Percentiles rank a stretch among this genome's conserved stretches.
Conservation (phyloP, 1,140 invertebrate species). For the Drosophila ironensis region DNA sequence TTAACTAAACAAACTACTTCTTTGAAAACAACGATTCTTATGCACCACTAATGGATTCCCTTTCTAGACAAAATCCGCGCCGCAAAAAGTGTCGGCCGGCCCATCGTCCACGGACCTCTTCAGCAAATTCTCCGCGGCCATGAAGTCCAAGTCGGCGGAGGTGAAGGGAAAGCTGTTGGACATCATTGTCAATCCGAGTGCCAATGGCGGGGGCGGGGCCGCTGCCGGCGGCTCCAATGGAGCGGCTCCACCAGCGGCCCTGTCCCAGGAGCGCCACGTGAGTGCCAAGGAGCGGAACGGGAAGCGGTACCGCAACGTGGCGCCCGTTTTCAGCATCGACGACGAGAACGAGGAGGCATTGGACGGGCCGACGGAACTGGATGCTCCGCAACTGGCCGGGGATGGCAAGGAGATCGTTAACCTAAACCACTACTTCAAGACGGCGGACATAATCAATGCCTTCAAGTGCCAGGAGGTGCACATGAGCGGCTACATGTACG, state of each 20-base stretch:
- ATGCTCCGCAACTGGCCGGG: conserved; percentile 67
- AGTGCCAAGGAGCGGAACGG: conserved; percentile 89
- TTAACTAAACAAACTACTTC: no score
- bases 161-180: conserved; percentile 96
- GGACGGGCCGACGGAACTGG: conserved; percentile 27
- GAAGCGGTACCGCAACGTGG: conserved; percentile 94
- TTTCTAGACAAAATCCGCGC: conserved; percentile 37
- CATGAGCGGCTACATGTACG: conserved; percentile 92
- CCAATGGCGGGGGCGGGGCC: conserved; percentile 41
- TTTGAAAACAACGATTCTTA: no score
- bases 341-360: conserved; percentile 91
- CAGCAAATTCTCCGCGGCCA: conserved; percentile 89
- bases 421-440: conserved; percentile 89
- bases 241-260: conserved; percentile 64
- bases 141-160: conserved; percentile 95
- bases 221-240: conserved; percentile 10
- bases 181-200: conserved; percentile 94
- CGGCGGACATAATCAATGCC: conserved; percentile 91
- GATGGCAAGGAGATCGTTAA: conserved; percentile 88
- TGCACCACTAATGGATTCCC: no score
- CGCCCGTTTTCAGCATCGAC: conserved; percentile 97
- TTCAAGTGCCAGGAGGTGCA: conserved; percentile 96
- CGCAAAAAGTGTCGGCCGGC: conserved; percentile 34
- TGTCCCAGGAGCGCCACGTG: conserved; percentile 88
- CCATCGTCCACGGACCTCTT: conserved; percentile 86